Conservation (phyloP, 2,888 invertebrate species). For the Osmoderma eremita region DNA sequence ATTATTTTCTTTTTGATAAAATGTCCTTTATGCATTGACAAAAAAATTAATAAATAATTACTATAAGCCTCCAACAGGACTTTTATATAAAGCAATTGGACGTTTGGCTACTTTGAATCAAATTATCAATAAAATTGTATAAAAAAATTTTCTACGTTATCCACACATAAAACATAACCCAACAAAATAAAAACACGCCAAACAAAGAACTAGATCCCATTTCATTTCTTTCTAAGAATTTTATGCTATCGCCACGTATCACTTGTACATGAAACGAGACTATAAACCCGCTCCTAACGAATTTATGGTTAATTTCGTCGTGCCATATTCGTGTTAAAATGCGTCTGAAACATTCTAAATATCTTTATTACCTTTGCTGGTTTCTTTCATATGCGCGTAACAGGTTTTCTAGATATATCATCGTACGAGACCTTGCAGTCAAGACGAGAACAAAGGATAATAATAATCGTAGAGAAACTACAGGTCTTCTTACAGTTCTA, state of each 20-base stretch:
- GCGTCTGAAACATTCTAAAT: constrained; percentile 13
- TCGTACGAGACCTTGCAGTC: constrained; percentile 15
- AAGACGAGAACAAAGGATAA: constrained; percentile 18
- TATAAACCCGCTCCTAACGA: neutral
- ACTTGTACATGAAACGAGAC: constrained; percentile 14
- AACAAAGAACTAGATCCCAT: constrained; percentile 8
- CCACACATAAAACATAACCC: no score
- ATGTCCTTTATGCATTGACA: no score
- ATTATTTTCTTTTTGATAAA: no score
- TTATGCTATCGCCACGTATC: neutral
- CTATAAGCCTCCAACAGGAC: no score
- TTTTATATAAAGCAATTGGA: no score
- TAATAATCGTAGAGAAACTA: constrained; percentile 20
- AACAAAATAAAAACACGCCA: neutral
- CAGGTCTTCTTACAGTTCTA: constrained; percentile 10
- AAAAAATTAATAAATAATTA: no score
- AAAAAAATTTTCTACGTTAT: no score
- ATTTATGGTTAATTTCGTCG: constrained; percentile 11
- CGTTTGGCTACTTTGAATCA: no score
- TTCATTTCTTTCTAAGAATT: constrained; percentile 6
- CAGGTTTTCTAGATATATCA: constrained; percentile 27
- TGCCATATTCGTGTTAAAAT: constrained; percentile 25
- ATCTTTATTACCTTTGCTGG: constrained; percentile 25
- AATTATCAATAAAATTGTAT: no score
- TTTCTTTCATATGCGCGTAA: constrained; percentile 14